Evolutionary conservation across 2,888 invertebrate species (phyloP).

Genomic region (Apamea anceps): DNA sequence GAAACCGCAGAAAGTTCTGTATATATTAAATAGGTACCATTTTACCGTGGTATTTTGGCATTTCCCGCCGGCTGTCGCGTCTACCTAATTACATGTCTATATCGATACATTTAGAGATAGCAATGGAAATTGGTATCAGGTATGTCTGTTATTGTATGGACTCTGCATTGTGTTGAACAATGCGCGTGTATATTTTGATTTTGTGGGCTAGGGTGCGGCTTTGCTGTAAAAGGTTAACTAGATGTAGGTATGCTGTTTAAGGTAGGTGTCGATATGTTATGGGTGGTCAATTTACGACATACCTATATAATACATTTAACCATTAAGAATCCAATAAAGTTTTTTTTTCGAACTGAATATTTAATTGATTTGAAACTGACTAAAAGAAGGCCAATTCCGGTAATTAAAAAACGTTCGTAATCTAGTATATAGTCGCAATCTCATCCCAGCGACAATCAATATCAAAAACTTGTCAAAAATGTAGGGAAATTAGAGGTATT

Average conservation of each 20-base stretch:
- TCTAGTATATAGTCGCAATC: too few species aligned
- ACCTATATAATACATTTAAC: background rate
- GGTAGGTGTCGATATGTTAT: background rate
- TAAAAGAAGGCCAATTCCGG: background rate
- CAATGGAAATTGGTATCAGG: conserved; percentile 15
- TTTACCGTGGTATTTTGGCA: conserved; percentile 36
- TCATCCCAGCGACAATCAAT: background rate
- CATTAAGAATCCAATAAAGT: background rate
- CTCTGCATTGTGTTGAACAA: conserved; percentile 36
- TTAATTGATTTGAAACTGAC: background rate
- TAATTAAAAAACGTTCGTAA: too few species aligned
- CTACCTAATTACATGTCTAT: conserved; percentile 47
- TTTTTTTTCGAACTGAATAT: background rate
- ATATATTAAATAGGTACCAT: background rate
- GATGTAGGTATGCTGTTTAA: conserved; percentile 25
- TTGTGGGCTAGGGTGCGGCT: conserved; percentile 21
- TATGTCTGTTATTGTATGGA: conserved; percentile 20
- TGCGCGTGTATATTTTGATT: conserved; percentile 33
- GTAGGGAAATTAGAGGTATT: background rate
- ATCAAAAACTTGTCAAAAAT: background rate
- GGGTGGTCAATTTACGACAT: conserved; percentile 9
- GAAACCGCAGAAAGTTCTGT: conserved; percentile 42
- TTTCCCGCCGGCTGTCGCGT: conserved; percentile 51
- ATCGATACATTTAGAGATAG: conserved; percentile 22
- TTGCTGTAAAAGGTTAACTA: conserved; percentile 37